phyloP scores from a whole-genome alignment of 2,888 invertebrate species.

The Alentia gelatinosa region DNA sequence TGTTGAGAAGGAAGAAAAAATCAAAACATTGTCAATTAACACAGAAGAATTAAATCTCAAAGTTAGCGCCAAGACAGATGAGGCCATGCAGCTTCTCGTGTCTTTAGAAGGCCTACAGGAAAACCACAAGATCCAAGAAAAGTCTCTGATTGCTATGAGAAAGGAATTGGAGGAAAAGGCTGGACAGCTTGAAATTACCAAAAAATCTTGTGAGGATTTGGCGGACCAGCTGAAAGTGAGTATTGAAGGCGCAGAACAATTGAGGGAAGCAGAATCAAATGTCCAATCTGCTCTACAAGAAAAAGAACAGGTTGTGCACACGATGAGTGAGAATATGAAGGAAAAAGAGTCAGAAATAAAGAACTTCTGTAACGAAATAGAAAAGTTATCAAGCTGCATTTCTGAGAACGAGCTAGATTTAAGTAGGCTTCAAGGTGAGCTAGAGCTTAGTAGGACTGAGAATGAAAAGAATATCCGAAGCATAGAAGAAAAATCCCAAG shows the following conservation, averaged over 20 bases:
- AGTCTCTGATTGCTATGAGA: not conserved
- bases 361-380: not conserved
- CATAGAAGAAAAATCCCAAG: not conserved
- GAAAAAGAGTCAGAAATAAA: not conserved
- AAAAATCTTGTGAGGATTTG: slow-evolving; percentile 28
- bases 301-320: not conserved
- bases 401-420: not conserved
- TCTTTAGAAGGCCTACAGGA: not conserved
- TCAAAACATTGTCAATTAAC: not conserved
- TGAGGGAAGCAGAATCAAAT: not conserved
- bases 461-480: not conserved
- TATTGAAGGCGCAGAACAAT: not conserved
- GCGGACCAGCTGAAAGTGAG: slow-evolving; percentile 5
- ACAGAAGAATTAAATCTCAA: not conserved
- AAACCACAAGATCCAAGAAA: not conserved
- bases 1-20: slow-evolving; percentile 40
- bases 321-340: not conserved
- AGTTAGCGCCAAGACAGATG: not conserved
- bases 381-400: not conserved
- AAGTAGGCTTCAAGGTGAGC: not conserved
- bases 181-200: not conserved
- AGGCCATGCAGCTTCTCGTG: not conserved
- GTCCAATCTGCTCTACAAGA: not conserved
- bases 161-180: slow-evolving; percentile 27
- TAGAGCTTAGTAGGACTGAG: not conserved